Conservation (phyloP, 2,113 vertebrate species). For the Amphilophus citrinellus region DNA sequence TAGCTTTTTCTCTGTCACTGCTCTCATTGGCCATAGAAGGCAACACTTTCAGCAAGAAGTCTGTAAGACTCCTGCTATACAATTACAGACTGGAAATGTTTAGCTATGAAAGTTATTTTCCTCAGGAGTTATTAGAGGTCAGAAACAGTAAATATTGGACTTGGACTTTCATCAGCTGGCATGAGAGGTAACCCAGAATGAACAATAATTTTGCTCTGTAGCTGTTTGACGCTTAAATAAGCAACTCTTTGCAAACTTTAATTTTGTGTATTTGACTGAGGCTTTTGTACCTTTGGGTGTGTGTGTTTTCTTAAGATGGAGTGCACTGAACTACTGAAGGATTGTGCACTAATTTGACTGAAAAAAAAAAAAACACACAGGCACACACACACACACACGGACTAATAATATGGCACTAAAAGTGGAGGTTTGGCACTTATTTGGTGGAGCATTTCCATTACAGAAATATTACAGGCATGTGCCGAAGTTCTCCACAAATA, state of each 20-base stretch:
- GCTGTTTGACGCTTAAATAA: background rate
- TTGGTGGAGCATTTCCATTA: background rate
- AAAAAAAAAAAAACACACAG: too few relatives aligned
- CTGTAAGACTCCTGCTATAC: background rate
- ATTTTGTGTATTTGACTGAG: background rate
- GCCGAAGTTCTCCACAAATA: slow-evolving; percentile 32
- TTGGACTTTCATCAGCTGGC: background rate
- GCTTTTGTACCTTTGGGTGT: background rate
- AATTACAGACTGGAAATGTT: background rate
- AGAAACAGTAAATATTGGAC: background rate
- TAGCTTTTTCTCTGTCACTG: background rate
- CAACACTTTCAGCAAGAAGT: background rate
- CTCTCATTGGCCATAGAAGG: background rate
- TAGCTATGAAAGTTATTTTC: slow-evolving; percentile 2
- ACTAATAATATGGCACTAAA: background rate
- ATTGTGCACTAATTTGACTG: background rate
- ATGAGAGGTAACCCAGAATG: background rate
- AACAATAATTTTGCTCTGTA: background rate
- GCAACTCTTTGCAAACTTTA: background rate
- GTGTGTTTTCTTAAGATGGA: background rate
- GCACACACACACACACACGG: too few relatives aligned
- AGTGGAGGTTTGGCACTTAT: background rate
- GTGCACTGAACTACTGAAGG: background rate
- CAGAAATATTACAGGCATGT: slow-evolving; percentile 13
- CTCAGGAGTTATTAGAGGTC: slow-evolving; percentile 4